Base-by-base conservation (phyloP, 2,888 invertebrate genomes). In the Drosophila borealis region DNA sequence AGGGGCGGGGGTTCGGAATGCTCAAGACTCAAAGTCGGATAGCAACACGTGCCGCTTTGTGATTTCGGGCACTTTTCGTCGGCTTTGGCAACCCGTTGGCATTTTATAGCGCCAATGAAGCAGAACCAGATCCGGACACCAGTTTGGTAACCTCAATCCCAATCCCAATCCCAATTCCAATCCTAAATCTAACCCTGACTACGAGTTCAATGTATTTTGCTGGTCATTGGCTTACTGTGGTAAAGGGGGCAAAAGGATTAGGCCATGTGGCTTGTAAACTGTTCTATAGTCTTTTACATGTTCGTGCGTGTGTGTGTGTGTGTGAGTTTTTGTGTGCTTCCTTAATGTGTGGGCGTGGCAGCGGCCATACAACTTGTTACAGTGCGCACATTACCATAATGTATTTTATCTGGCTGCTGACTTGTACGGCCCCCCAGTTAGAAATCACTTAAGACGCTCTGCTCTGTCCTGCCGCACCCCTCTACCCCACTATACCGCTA, bases 301-400 rank as follows among this genome's bases (percentile, higher is more conserved):
- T 1, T 17, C 17, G 17, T 17, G 17, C 17, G 17, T 25, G 11
- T 48, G 17, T 21, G 44, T 45, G 19, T 50, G 51, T 61, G 36
- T 42, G 17, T 39, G n/a, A 49, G 42, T 29, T 10, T 56, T 55
- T 50, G 42, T 17, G 51, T 50, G 41, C 46, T 39, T 42, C 46
- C 57, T 39, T 70, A 73, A 75, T 65, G 73, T 48, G 59, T 56
- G 51, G 65, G 76, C 65, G 64, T 74, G 79, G 34, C 71, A 51
- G 65, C 34, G 61, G 49, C 51, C 65, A 33, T 61, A 73, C 66
- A 83, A 78, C 68, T 80, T 87, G 87, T 82, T 81, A 83, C 76
- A 70, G 70, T 80, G 83, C 25, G 70, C 74, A 74, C 84, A 83
- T 85, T 88, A 88, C 66, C 87, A 86, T 88, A 85, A 85, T 85